phyloP scores from a whole-genome alignment of 2,888 invertebrate genomes.

The Cistogaster globosa region DNA sequence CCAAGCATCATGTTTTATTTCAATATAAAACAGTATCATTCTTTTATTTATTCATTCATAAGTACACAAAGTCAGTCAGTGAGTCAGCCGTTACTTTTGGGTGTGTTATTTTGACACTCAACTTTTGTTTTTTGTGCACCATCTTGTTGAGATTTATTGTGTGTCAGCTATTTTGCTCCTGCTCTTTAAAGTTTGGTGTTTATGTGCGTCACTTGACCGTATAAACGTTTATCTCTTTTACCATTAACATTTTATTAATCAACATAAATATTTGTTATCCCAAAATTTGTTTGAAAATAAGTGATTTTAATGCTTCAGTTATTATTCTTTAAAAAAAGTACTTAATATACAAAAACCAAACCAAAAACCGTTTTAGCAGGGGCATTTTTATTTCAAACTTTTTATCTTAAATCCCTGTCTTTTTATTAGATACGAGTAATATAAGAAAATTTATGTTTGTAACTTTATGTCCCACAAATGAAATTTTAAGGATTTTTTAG shows the following conservation, averaged over 20 bases:
- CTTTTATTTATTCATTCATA: constrained; percentile 17
- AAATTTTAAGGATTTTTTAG: too few relatives aligned
- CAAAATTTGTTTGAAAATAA: neutral
- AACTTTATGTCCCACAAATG: too few relatives aligned
- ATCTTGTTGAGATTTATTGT: constrained; percentile 14
- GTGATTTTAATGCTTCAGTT: constrained; percentile 27
- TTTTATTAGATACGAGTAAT: too few relatives aligned
- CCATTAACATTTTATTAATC: constrained; percentile 57
- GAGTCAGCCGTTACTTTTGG: neutral
- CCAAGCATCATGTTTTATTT: constrained; percentile 22
- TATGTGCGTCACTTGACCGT: constrained; percentile 34
- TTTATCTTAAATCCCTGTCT: too few relatives aligned
- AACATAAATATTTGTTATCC: constrained; percentile 36
- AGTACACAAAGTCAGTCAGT: neutral
- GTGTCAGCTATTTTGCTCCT: neutral
- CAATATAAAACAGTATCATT: neutral
- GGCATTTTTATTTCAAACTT: too few relatives aligned
- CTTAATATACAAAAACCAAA: neutral
- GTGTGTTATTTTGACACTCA: constrained; percentile 15
- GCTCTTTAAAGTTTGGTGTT: neutral
- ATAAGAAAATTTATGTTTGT: too few relatives aligned
- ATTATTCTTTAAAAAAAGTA: neutral
- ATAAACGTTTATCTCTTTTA: constrained; percentile 37
- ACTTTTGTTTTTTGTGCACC: constrained; percentile 29
- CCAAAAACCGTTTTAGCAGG: too few relatives aligned